phyloP scores from a whole-genome alignment of 2,797 vertebrate genomes.

The Darevskia nairensis region DNA sequence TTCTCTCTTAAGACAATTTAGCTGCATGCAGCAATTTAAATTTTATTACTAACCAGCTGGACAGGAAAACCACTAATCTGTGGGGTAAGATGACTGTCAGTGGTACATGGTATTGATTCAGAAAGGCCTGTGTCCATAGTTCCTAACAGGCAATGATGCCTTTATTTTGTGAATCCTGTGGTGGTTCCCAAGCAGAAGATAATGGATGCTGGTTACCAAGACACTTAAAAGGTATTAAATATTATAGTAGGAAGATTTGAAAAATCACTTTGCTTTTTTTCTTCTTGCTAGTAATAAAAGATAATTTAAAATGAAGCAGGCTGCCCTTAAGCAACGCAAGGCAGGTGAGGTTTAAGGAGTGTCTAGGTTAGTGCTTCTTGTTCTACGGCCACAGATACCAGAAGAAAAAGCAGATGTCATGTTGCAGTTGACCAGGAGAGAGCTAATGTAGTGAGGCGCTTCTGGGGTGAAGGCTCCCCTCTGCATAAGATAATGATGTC shows the following conservation, averaged over 20 bases:
- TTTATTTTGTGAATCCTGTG: background rate
- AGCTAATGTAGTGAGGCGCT: background rate
- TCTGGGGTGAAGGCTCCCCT: background rate
- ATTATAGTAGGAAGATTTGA: constrained; percentile 7
- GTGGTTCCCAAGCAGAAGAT: background rate
- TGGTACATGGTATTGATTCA: background rate
- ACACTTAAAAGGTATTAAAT: background rate
- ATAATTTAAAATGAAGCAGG: background rate
- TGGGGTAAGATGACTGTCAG: background rate
- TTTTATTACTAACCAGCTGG: background rate
- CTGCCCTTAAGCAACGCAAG: background rate
- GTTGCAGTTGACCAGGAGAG: background rate
- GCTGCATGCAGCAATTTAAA: background rate
- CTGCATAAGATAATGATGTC: background rate
- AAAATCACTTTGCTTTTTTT: background rate
- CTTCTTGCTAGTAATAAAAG: background rate
- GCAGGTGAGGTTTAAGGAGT: constrained; percentile 19
- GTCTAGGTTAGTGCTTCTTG: constrained; percentile 1
- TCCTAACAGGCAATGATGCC: background rate
- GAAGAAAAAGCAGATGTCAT: background rate
- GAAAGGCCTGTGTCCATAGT: background rate
- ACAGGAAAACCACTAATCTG: background rate
- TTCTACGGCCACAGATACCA: background rate
- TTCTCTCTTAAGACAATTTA: background rate
- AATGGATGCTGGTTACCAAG: background rate